Evolutionary conservation across 2,888 invertebrate species (phyloP).

Genomic region (Antheraea yamamai): DNA sequence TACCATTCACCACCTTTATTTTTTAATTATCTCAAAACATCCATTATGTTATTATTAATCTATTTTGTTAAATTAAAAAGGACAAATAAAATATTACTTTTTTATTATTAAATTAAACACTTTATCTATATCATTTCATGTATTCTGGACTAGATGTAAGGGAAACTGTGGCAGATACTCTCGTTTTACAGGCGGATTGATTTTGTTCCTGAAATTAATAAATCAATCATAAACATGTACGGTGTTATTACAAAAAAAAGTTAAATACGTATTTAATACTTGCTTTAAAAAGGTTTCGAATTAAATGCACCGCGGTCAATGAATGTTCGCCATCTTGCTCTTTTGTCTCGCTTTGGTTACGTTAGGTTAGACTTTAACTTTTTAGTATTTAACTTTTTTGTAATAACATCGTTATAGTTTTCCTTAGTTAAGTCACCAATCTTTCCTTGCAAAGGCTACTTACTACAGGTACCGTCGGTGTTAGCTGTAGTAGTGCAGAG

Average conservation of each 20-base stretch:
- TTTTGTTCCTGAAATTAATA: slow-evolving; percentile 60
- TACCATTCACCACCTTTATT: background rate
- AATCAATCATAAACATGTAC: background rate
- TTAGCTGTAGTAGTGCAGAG: too few relatives aligned
- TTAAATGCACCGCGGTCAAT: too few relatives aligned
- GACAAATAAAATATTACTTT: background rate
- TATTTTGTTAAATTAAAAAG: background rate
- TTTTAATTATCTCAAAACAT: background rate
- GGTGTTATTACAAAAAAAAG: too few relatives aligned
- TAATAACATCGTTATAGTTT: background rate
- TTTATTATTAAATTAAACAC: background rate
- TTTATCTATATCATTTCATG: slow-evolving; percentile 27
- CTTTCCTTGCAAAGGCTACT: too few relatives aligned
- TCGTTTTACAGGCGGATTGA: slow-evolving; percentile 56
- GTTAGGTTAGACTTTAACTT: too few relatives aligned
- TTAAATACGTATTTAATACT: too few relatives aligned
- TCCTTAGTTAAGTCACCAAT: too few relatives aligned
- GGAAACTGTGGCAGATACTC: slow-evolving; percentile 72
- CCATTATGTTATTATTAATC: background rate
- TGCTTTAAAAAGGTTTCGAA: too few relatives aligned
- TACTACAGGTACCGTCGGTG: too few relatives aligned
- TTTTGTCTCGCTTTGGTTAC: too few relatives aligned
- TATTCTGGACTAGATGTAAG: slow-evolving; percentile 62
- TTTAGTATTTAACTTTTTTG: too few relatives aligned
- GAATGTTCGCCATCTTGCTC: too few relatives aligned